Evolutionary conservation across 2,113 vertebrate genomes (phyloP).

Genomic region (Tiliqua scincoides): DNA sequence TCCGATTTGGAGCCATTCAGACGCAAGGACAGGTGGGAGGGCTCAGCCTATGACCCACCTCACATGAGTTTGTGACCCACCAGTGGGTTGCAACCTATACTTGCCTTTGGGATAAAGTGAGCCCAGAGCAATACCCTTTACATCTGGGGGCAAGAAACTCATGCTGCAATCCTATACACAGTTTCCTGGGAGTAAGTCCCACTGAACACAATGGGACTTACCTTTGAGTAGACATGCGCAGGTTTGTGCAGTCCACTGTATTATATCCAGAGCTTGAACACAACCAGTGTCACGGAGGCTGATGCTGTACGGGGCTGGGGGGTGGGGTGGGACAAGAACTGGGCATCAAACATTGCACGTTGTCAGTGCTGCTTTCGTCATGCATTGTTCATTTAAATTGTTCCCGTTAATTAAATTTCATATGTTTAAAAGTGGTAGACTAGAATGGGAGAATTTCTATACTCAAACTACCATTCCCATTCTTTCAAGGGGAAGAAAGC

Average conservation of each 20-base stretch:
- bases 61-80: too few species aligned
- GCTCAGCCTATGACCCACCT: too few species aligned
- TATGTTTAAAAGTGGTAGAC: not conserved
- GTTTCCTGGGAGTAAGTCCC: too few species aligned
- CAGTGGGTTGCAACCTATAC: not conserved
- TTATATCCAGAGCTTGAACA: not conserved
- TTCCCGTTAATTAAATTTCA: not conserved
- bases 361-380: not conserved
- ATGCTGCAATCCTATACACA: not conserved
- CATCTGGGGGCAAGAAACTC: not conserved
- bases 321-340: not conserved
- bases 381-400: not conserved
- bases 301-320: not conserved
- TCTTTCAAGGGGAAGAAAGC: not conserved
- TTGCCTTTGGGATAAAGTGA: not conserved
- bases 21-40: too few species aligned
- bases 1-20: too few species aligned
- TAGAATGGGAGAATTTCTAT: not conserved
- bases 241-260: not conserved
- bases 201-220: too few species aligned
- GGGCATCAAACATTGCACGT: not conserved
- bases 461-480: not conserved
- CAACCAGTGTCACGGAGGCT: not conserved
- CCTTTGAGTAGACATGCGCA: too few species aligned
- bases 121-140: not conserved